Conservation (phyloP, 2,888 invertebrate species). For the Atethmia centrago region DNA sequence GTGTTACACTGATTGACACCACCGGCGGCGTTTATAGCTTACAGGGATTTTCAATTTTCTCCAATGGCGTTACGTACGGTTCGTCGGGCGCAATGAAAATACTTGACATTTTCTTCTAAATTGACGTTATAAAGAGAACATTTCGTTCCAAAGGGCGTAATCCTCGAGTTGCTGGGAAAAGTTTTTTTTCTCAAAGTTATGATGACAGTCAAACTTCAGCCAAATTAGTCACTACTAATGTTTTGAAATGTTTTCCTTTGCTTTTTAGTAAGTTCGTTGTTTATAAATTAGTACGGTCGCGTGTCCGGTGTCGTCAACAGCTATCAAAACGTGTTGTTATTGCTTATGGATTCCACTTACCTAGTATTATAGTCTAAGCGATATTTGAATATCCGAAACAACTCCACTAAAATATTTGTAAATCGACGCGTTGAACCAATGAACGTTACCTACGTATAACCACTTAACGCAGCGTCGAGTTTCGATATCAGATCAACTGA, state of each 20-base stretch:
- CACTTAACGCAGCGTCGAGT: neutral
- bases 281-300: slow-evolving; percentile 14
- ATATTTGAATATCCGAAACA: slow-evolving; percentile 14
- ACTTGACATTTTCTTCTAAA: slow-evolving; percentile 31
- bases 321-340: slow-evolving; percentile 12
- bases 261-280: neutral
- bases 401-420: neutral
- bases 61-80: slow-evolving; percentile 17
- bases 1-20: slow-evolving; percentile 18
- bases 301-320: slow-evolving; percentile 15
- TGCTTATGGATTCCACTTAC: neutral
- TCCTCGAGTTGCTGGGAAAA: neutral
- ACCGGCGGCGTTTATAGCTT: slow-evolving; percentile 3
- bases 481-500: neutral
- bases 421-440: neutral
- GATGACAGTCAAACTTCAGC: neutral
- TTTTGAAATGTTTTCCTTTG: neutral
- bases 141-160: neutral
- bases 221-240: neutral
- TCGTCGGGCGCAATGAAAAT: slow-evolving; percentile 25
- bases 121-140: slow-evolving; percentile 17
- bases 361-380: neutral
- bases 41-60: slow-evolving; percentile 43
- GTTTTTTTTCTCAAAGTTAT: neutral
- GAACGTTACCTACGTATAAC: neutral